A percentile compares a stretch with the other conserved stretches of the same genome.
These are phyloP conservation scores for Muscicapa adusta DNA, from an alignment of 2,113 vertebrate species.

Conservation along the genomic window DNA sequence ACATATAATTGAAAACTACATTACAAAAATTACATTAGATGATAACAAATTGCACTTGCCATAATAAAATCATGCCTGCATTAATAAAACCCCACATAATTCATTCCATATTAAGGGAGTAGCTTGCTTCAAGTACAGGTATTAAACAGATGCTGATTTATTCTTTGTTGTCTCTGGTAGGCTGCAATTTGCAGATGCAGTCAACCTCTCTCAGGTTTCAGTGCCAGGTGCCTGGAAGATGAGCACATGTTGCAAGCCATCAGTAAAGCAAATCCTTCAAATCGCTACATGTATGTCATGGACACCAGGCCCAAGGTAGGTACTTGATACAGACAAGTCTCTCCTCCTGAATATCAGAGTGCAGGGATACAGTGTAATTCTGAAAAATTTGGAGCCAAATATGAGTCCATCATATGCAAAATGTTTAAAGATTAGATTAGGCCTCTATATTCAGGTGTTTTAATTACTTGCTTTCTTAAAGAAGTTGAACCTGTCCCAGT, in stretches of 20 bases:
- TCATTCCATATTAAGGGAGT: neutral
- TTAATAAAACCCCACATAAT: neutral
- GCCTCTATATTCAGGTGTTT: neutral
- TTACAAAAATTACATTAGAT: neutral
- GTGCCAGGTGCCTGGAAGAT: slow-evolving; percentile 94
- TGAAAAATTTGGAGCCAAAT: neutral
- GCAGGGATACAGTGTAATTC: neutral
- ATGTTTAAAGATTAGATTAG: neutral
- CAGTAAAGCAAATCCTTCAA: slow-evolving; percentile 91
- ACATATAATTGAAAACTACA: neutral
- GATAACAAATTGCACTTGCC: neutral
- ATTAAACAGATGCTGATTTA: neutral
- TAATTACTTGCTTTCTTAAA: neutral
- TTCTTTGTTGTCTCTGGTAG: slow-evolving; percentile 63
- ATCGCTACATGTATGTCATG: slow-evolving; percentile 92
- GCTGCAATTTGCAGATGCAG: slow-evolving; percentile 96
- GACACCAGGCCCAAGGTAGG: slow-evolving; percentile 94
- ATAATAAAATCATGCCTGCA: neutral
- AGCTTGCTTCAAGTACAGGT: neutral
- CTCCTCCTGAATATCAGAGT: neutral
- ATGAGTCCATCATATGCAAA: neutral
- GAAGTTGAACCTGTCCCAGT: neutral
- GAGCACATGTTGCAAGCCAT: slow-evolving; percentile 96
- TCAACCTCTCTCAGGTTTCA: slow-evolving; percentile 97
- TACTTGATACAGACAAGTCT: neutral